Conservation (phyloP, 2,113 vertebrate species). For the Saccopteryx bilineata region DNA sequence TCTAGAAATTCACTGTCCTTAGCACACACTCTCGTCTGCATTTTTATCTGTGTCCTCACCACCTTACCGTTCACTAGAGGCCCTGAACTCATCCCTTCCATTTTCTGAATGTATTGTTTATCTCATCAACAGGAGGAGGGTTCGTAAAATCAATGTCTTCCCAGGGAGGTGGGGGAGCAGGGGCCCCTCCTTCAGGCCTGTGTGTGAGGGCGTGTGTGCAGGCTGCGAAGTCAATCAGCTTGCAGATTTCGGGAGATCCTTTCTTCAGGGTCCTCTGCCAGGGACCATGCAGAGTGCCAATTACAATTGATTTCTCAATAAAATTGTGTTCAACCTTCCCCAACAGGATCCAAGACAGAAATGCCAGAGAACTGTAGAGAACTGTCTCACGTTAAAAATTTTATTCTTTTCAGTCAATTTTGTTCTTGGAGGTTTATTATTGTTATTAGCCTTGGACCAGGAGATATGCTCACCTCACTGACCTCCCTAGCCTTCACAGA, state of each 20-base stretch:
- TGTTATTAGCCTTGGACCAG: conserved; percentile 76
- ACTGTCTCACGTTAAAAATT: conserved; percentile 83
- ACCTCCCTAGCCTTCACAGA: conserved; percentile 65
- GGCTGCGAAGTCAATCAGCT: conserved; percentile 87
- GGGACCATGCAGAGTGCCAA: conserved; percentile 86
- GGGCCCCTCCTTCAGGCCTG: conserved; percentile 56
- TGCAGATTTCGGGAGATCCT: conserved; percentile 86
- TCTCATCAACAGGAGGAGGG: conserved; percentile 66
- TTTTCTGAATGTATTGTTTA: conserved; percentile 70
- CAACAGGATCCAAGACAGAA: conserved; percentile 86
- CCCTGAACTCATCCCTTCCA: neutral
- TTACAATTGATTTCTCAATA: conserved; percentile 92
- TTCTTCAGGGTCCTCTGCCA: conserved; percentile 86
- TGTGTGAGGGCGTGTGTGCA: conserved; percentile 79
- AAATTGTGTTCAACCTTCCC: conserved; percentile 88
- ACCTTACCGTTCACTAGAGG: neutral
- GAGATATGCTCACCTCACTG: conserved; percentile 64
- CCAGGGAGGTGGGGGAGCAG: conserved; percentile 71
- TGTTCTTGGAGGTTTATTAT: conserved; percentile 85
- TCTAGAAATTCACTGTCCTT: neutral
- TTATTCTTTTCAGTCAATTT: conserved; percentile 86
- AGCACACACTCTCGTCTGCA: neutral
- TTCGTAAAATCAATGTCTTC: conserved; percentile 49
- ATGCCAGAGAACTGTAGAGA: conserved; percentile 86
- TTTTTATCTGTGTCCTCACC: conserved; percentile 45